These are phyloP conservation scores for Oryctes rhinoceros DNA, from an alignment of 1,140 invertebrate species.

Conservation along the genomic window DNA sequence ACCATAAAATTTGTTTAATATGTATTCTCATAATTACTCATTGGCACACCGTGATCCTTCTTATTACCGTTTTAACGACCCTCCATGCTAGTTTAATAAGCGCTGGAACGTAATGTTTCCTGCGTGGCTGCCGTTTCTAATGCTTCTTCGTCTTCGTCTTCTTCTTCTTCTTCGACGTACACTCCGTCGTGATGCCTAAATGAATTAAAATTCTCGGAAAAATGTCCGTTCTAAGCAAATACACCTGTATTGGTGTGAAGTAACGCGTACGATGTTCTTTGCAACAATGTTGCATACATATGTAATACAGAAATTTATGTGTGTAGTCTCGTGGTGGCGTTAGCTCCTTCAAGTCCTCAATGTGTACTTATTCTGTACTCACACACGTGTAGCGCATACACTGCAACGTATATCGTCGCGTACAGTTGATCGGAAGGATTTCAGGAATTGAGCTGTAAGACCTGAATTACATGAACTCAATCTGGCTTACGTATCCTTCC, in stretches of 20 bases:
- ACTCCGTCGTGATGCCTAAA: not conserved
- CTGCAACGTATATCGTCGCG: too few species aligned
- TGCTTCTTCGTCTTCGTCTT: not conserved
- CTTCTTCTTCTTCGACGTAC: too few species aligned
- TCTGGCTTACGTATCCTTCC: too few species aligned
- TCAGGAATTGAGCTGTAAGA: too few species aligned
- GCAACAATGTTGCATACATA: constrained; percentile 29
- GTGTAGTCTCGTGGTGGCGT: not conserved
- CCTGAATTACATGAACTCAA: too few species aligned
- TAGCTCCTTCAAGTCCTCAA: not conserved
- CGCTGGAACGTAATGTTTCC: constrained; percentile 29
- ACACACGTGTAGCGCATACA: too few species aligned
- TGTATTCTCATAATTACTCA: not conserved
- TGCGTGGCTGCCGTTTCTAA: not conserved
- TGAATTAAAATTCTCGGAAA: constrained; percentile 21
- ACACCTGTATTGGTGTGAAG: not conserved
- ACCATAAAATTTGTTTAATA: not conserved
- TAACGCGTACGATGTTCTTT: not conserved
- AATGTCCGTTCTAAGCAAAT: not conserved
- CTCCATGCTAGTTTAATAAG: not conserved
- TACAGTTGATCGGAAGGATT: too few species aligned
- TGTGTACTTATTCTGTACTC: too few species aligned
- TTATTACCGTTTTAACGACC: constrained; percentile 3
- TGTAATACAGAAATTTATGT: not conserved
- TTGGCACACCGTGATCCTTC: not conserved